Base-by-base conservation (phyloP, 2,888 invertebrate species). In the Tetropium fuscum region DNA sequence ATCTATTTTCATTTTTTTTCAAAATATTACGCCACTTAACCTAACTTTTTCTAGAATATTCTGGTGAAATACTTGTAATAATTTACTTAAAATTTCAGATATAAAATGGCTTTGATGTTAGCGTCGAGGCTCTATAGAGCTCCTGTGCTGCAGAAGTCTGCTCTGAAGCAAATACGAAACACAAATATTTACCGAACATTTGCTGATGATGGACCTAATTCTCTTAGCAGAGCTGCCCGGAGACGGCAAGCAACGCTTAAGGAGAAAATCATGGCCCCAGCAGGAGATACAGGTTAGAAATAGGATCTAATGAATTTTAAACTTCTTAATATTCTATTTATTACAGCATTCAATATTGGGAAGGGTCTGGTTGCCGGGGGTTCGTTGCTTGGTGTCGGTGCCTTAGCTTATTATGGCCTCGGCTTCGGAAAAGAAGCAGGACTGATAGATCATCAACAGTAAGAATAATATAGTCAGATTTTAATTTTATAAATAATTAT, bases 341-440 rank as follows among this genome's bases (percentile, higher is more conserved):
- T 55, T 64, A 25, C 47, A 97, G 97, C 97, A 27, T 96, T 92
- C 79, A 87, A 88, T 48, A 81, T 96, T 75, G 98, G 98, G 2
- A 90, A 90, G 81, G 95, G 95, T 59, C 91, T 93, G 11, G 82
- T 94, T 15, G 95, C 95, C 55, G 98, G 97, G 49, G 96, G 93
- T 27, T 92, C 97, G 8, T 91, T 88, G 8, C 79, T 97, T 38
- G 98, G 98, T 27, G 76, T 99, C 45, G 98, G 93, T 58, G 93
- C 96, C 8, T 85, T 99, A 2, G 95, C 96, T 78, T 99, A 90
- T 80, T 99, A 99, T 84, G 98, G 98, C 19, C 83, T 97, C 34
- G 96, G 97, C 47, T 83, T 96, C 41, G 89, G 92, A 7, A 87
- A 87, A 66, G 87, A 91, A 74, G 85, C 90, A 41, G 96, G 94